phyloP scores from a whole-genome alignment of 2,113 vertebrate genomes.

The Theristicus caerulescens region DNA sequence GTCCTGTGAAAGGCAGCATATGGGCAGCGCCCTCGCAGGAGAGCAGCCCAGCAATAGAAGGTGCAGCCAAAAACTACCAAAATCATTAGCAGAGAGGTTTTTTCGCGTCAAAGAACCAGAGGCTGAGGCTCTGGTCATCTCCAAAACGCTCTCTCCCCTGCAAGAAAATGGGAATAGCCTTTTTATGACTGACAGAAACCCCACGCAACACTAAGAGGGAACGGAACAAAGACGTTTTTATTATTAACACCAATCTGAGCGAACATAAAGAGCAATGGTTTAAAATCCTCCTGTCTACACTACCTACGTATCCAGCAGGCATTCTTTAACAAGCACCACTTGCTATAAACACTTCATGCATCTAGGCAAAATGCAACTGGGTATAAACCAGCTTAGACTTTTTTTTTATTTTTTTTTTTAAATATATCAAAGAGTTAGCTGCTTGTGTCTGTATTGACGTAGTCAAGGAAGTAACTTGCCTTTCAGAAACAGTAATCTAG shows the following conservation, averaged over 20 bases:
- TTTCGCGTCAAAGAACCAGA: neutral
- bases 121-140: neutral
- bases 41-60: neutral
- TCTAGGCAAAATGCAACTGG: neutral
- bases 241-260: neutral
- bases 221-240: neutral
- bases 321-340: neutral
- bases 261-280: neutral
- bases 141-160: neutral
- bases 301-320: neutral
- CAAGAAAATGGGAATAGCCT: neutral
- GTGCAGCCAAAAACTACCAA: slow-evolving; percentile 46
- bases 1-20: slow-evolving; percentile 1
- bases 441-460: neutral
- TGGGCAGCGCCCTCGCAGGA: neutral
- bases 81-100: neutral
- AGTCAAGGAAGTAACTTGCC: neutral
- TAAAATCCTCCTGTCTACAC: neutral
- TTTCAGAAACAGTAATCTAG: neutral
- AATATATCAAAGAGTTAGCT: neutral
- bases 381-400: neutral
- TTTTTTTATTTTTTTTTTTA: neutral
- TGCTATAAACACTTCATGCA: neutral
- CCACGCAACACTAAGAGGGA: neutral
- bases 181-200: neutral